These are phyloP conservation scores for Anolis apletophallus DNA, from an alignment of 2,797 vertebrate species.

Conservation along the genomic window DNA sequence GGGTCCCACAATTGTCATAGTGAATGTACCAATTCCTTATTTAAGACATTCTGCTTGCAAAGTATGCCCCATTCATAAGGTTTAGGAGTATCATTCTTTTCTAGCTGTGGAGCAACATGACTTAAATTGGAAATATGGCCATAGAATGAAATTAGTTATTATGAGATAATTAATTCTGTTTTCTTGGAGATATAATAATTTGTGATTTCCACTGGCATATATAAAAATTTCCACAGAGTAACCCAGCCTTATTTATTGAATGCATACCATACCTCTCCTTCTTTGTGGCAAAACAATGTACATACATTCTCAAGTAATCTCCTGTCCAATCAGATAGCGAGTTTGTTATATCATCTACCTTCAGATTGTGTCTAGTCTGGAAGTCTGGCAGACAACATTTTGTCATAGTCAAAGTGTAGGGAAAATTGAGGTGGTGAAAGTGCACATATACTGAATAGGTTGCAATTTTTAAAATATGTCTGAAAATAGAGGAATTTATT, in stretches of 20 bases:
- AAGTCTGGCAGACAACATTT: not conserved
- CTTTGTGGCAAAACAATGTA: not conserved
- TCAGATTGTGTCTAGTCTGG: not conserved
- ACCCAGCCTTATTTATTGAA: not conserved
- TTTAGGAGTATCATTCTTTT: not conserved
- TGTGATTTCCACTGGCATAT: not conserved
- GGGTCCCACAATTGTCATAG: not conserved
- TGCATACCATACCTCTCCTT: not conserved
- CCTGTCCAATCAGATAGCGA: not conserved
- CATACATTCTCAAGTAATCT: not conserved
- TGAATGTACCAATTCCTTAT: not conserved
- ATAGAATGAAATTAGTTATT: not conserved
- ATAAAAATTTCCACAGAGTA: not conserved
- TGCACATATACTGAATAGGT: not conserved
- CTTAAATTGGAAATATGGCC: not conserved
- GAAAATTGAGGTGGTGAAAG: not conserved
- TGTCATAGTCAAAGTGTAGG: not conserved
- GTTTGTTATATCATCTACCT: not conserved
- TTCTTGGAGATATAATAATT: not conserved
- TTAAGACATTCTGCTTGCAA: not conserved
- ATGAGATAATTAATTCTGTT: conserved; percentile 5
- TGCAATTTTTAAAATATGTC: not conserved
- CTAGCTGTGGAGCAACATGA: not conserved
- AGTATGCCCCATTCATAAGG: not conserved
- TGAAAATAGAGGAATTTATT: not conserved